Base-by-base conservation (phyloP, 1,140 invertebrate genomes). In the Aphelenchoides besseyi region DNA sequence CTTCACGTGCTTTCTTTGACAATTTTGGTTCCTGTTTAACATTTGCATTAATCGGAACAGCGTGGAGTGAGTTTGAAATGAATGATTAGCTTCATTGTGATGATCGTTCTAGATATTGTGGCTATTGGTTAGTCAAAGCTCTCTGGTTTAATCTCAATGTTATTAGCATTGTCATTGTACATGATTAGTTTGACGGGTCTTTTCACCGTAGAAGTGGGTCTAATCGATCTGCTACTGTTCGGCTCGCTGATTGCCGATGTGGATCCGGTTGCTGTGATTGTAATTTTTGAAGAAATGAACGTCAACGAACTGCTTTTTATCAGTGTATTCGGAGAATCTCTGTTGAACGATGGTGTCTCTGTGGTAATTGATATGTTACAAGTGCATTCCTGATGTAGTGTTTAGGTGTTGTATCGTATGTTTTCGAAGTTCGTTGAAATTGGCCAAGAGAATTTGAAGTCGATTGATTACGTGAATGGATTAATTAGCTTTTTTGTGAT, bases 291-390 rank as follows among this genome's bases (percentile, higher is more conserved):
- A 86, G 96, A 98, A 86, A 95, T 83, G 23, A 70, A 78, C 81
- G 95, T 98, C 73, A 95, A 98, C 86, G 95, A 98, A 88, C 91
- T 97, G 71, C 89, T 98, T 54, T 97, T 98, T 85, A 98, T 98
- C 84, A 92, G 97, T 52, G 95, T 98, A 9, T 98, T 98, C 87
- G 96, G 96, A 52, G 96, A 98, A 86, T 97, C 94, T 33, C 88
- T 98, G 69, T 89, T 98, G 52, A 98, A 98, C 87, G 94, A 96
- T 86, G 94, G 93, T 70, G 93, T 96, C 73, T 95, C 93, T 78
- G 93, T 92, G 89, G 93, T 77, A 76, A 74, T 54, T 74, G 3
- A 74, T 64, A 5, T 68, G n/a, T n/a, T n/a, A 12, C n/a, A 5
- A 71, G 5, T 29, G 9, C 9, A 2, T 28, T 26, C 12, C 16